Base-by-base conservation (phyloP, 2,888 invertebrate species). In the Nezara viridula region DNA sequence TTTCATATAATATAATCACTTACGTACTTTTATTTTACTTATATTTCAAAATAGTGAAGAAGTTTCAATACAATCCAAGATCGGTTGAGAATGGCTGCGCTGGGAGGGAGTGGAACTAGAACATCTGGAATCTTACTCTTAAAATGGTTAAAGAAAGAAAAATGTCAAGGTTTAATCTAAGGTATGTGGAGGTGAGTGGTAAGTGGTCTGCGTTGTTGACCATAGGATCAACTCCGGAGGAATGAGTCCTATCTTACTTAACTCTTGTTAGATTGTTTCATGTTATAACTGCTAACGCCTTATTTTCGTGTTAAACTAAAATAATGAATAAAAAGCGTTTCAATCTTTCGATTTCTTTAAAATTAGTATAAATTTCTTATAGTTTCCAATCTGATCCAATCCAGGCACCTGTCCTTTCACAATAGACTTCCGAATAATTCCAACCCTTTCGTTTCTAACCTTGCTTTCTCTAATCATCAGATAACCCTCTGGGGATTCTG, bases 141-240 rank as follows among this genome's bases (percentile, higher is more conserved):
- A 73, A 73, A 73, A 73, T 73, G 66, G 66, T 73, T 73, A 73
- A 73, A 73, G 66, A 73, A 73, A 73, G 66, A 73, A 73, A 73
- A 73, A 73, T 73, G 66, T 73, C 66, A 73, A 73, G 66, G 66
- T 37, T 73, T 73, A 73, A 37, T 37, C 66, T 32, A 37, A 73
- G 66, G 66, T 73, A 73, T 73, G 66, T 73, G 66, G 66, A 73
- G 66, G 66, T 73, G 66, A 73, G 66, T 73, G 19, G 32, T 73
- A 19, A 37, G 66, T 37, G 32, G 24, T 37, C 37, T 19, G 66
- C 32, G 66, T 37, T 73, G 27, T 27, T 73, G 66, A 73, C 66
- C 66, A 73, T 9, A 37, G 66, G 32, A 73, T 32, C 32, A 27
- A 14, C 7, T 32, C 32, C 32, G 66, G 19, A 6, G 32, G 66